Conservation (phyloP, 1,140 invertebrate genomes). For the Episyrphus balteatus region DNA sequence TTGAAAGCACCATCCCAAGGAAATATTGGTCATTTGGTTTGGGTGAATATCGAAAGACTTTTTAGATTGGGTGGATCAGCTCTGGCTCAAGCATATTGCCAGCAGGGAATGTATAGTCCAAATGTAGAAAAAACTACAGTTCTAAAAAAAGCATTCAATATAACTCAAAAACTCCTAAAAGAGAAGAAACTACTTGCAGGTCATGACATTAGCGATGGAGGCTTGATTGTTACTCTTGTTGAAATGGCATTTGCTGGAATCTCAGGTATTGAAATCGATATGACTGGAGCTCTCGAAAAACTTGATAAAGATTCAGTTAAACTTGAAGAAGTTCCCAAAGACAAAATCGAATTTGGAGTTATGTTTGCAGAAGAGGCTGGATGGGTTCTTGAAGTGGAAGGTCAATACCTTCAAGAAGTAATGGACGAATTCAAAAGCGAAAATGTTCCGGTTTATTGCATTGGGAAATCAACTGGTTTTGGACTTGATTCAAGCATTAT, state of each 20-base stretch:
- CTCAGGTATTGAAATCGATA: slow-evolving; percentile 61
- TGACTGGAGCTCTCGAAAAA: slow-evolving; percentile 40
- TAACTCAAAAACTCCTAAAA: slow-evolving; percentile 71
- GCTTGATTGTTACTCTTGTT: slow-evolving; percentile 74
- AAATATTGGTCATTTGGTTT: slow-evolving; percentile 47
- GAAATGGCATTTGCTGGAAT: slow-evolving; percentile 95
- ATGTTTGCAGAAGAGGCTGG: slow-evolving; percentile 89
- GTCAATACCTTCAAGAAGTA: slow-evolving; percentile 45
- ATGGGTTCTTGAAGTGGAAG: slow-evolving; percentile 74
- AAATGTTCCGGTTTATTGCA: slow-evolving; percentile 52
- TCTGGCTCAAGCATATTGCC: slow-evolving; percentile 79
- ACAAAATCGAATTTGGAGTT: slow-evolving; percentile 48
- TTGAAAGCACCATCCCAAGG: slow-evolving; percentile 56
- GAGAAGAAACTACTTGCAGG: slow-evolving; percentile 69
- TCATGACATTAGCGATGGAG: slow-evolving; percentile 95
- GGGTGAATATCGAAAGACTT: slow-evolving; percentile 55
- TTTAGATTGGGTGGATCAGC: slow-evolving; percentile 79
- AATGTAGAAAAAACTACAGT: slow-evolving; percentile 62
- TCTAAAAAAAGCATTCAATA: slow-evolving; percentile 65
- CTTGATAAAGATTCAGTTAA: slow-evolving; percentile 8
- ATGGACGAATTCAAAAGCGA: slow-evolving; percentile 46
- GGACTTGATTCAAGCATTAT: slow-evolving; percentile 55
- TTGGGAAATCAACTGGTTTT: slow-evolving; percentile 57
- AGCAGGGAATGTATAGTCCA: slow-evolving; percentile 69
- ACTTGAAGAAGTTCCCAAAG: slow-evolving; percentile 4